These are phyloP conservation scores for Lycopodina hypogea DNA, from an alignment of 37 sponge, comb jelly and placozoan genomes.

Conservation along the genomic window DNA sequence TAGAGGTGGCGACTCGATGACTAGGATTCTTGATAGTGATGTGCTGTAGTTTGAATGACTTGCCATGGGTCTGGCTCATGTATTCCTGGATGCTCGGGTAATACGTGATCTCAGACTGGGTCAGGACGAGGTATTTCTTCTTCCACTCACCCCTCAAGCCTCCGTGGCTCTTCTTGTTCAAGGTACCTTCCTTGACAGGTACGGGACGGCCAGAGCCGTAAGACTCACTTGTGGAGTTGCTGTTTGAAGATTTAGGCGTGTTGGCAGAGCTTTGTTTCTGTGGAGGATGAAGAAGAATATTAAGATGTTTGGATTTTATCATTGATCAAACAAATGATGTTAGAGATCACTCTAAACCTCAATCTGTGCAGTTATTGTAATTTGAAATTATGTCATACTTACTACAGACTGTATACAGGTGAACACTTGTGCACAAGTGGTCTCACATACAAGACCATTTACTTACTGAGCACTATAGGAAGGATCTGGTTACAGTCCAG, in stretches of 20 bases:
- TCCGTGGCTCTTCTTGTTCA: conserved; percentile 59
- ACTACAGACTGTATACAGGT: too few relatives aligned
- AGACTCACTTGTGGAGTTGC: conserved; percentile 9
- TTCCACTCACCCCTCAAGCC: conserved; percentile 76
- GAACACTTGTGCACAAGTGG: too few relatives aligned
- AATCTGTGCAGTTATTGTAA: too few relatives aligned
- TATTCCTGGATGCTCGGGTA: conserved; percentile 87
- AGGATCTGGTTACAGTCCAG: too few relatives aligned
- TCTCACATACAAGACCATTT: too few relatives aligned
- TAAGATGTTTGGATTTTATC: not conserved
- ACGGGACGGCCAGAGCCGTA: conserved; percentile 79
- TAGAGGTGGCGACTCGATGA: conserved; percentile 25
- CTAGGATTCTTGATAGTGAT: conserved; percentile 75
- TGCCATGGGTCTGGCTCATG: conserved; percentile 72
- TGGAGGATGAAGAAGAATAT: not conserved
- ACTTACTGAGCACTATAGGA: too few relatives aligned
- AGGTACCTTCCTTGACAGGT: conserved; percentile 78
- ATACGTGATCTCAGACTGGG: conserved; percentile 58
- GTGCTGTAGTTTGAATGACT: conserved; percentile 59
- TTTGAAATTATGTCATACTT: too few relatives aligned
- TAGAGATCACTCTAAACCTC: too few relatives aligned
- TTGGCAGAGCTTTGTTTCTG: conserved; percentile 37
- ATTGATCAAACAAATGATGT: too few relatives aligned
- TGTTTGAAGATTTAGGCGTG: conserved; percentile 1
- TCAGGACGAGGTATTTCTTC: conserved; percentile 86